A percentile compares a stretch with the other conserved stretches of the same genome.
These are phyloP conservation scores for Ptyas mucosa DNA, from an alignment of 2,113 vertebrate species.

Conservation along the genomic window DNA sequence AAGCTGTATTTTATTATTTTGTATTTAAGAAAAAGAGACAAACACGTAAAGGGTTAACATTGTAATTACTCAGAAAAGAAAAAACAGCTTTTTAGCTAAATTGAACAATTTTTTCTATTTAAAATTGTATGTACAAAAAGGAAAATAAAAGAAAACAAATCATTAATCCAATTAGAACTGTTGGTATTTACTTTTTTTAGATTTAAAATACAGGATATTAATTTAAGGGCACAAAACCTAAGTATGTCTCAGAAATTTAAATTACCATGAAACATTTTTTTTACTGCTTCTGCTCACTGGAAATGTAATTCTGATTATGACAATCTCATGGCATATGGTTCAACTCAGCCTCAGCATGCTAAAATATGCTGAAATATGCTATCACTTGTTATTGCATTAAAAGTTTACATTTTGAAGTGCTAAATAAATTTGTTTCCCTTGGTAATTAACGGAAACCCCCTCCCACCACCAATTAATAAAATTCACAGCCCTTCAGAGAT, in stretches of 20 bases:
- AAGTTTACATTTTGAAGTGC: constrained; percentile 2
- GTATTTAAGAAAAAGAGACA: neutral
- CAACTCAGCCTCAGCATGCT: neutral
- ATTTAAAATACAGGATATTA: neutral
- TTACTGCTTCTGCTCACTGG: neutral
- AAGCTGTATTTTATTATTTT: neutral
- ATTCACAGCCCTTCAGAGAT: neutral
- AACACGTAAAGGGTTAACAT: neutral
- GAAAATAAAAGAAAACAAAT: neutral
- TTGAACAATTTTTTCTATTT: neutral
- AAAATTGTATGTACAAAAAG: neutral
- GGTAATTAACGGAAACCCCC: neutral
- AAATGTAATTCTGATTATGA: neutral
- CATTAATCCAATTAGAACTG: neutral
- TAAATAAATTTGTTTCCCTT: constrained; percentile 23
- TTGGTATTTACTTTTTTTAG: neutral
- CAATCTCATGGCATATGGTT: neutral
- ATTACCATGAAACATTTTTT: neutral
- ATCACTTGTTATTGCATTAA: neutral
- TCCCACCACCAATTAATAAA: neutral
- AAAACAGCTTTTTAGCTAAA: neutral
- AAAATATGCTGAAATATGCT: neutral
- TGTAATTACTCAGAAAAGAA: neutral
- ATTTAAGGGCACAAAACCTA: neutral
- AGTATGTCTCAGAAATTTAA: neutral